phyloP scores from a whole-genome alignment of 1,140 invertebrate genomes.

The Melitaea cinxia region DNA sequence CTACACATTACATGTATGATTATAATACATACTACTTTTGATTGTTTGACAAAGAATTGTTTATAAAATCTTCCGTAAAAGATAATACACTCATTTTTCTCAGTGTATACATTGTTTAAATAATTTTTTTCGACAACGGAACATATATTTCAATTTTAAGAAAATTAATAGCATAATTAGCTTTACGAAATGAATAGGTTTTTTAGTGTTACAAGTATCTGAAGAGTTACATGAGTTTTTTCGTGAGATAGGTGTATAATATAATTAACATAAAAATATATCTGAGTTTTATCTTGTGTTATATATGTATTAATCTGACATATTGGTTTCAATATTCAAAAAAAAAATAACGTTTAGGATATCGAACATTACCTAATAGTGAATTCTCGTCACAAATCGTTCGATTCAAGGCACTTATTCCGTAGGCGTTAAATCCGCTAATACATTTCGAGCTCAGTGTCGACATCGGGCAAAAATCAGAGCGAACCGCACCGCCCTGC shows the following conservation, averaged over 20 bases:
- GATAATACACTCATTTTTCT: background rate
- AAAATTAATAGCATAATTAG: too few species aligned
- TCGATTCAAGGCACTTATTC: slow-evolving; percentile 61
- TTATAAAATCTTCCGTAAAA: background rate
- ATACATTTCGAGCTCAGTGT: slow-evolving; percentile 72
- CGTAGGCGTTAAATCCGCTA: slow-evolving; percentile 72
- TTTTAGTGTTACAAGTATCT: too few species aligned
- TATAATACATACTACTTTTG: slow-evolving; percentile 6
- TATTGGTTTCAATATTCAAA: too few species aligned
- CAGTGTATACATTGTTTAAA: slow-evolving; percentile 1
- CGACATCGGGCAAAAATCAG: slow-evolving; percentile 77
- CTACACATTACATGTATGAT: too few species aligned
- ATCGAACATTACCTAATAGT: slow-evolving; percentile 47
- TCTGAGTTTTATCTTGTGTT: too few species aligned
- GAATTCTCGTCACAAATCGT: slow-evolving; percentile 62
- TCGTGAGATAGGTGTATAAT: too few species aligned
- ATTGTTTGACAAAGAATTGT: background rate
- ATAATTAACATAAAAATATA: too few species aligned
- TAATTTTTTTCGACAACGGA: background rate
- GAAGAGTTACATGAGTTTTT: too few species aligned
- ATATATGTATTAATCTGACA: too few species aligned
- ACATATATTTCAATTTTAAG: background rate
- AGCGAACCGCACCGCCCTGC: slow-evolving; percentile 61
- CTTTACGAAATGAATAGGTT: too few species aligned
- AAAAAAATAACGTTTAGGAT: background rate